Evolutionary conservation across 1,140 invertebrate genomes (phyloP).

Genomic region (Eufriesea mexicana): DNA sequence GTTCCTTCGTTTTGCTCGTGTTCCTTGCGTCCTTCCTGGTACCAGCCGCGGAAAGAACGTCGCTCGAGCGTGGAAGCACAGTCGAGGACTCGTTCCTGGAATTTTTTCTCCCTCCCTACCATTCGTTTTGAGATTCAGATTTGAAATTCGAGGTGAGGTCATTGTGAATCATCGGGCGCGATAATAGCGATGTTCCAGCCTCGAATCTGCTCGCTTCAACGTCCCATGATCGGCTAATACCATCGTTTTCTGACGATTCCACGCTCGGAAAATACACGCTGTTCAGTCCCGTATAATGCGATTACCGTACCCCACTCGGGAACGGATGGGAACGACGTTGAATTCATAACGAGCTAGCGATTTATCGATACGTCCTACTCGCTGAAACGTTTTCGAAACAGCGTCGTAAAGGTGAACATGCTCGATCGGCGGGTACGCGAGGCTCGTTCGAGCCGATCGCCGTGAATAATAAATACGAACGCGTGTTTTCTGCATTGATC

Average conservation of each 20-base stretch:
- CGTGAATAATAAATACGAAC: not conserved
- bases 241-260: not conserved
- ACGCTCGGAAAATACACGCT: not conserved
- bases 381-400: not conserved
- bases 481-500: slow-evolving; percentile 8
- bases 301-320: not conserved
- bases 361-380: not conserved
- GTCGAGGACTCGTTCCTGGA: not conserved
- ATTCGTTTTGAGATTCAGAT: slow-evolving; percentile 1
- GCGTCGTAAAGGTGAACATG: not conserved
- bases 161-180: not conserved
- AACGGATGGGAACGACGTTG: not conserved
- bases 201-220: not conserved
- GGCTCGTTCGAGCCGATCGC: not conserved
- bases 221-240: not conserved
- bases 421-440: not conserved
- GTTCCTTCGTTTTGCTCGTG: not conserved
- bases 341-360: not conserved
- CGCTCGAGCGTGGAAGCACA: not conserved
- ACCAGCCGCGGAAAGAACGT: not conserved
- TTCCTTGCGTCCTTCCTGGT: not conserved
- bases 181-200: not conserved
- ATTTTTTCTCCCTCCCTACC: too few species aligned
- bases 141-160: too few species aligned
- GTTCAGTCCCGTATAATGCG: not conserved